Evolutionary conservation across 2,888 invertebrate genomes (phyloP), one percentile per base, ranked within the genome.

Genomic region (Polymixis lichenea): DNA sequence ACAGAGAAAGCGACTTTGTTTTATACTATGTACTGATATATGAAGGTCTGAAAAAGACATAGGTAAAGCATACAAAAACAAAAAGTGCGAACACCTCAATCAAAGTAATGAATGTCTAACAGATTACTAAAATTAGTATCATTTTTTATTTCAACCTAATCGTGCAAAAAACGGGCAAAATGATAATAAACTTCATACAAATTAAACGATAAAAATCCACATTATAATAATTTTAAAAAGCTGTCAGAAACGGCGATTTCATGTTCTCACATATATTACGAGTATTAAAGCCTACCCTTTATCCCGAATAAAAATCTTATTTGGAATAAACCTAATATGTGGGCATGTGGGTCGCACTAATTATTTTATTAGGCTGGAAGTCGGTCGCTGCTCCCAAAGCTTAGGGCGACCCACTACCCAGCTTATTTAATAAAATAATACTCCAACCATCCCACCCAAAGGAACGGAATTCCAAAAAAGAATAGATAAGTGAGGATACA

Each of bases 391-490:
- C 69, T 81, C 82, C 75, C 72, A 84, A 80, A 87, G 83, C 78
- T 83, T 80, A 83, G 60, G 70, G 70, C 49, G 67, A 61, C 73
- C 74, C 62, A 73, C 81, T 64, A 65, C 73, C 73, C 75, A 74
- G 84, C 79, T 89, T 88, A 87, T 86, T 87, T 86, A 87, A 86
- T 90, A 87, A 86, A 82, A 85, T 78, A 83, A 86, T 85, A 83
- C 80, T 86, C 85, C 56, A 62, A 62, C 81, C 85, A 77, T 84
- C 85, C 61, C 55, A 66, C 82, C 84, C 74, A 75, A 86, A 85
- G 72, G 77, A 68, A 55, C 58, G 43, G 77, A 64, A 77, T 85
- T 64, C 75, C 83, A 75, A 70, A 85, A 85, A 85, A 84, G 72
- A 85, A 83, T 78, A 67, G 78, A 78, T 78, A 78, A 84, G 84